Base-by-base conservation (phyloP, 2,113 vertebrate species). In the Dromas ardeola region DNA sequence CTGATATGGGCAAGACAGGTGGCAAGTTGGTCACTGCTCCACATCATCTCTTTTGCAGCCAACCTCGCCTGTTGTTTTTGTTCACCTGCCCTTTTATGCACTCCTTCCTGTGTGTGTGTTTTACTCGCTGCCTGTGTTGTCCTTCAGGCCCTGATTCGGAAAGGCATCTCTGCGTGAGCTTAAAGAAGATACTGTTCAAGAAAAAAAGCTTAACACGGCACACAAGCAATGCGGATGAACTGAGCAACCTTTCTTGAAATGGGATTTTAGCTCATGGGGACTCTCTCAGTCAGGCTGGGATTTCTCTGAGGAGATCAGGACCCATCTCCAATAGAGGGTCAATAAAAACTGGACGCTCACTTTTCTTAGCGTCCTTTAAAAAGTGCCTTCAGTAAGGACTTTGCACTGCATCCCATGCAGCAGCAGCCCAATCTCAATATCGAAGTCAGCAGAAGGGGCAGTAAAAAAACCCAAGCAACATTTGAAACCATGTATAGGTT, bases 281-380 rank as follows among this genome's bases (percentile, higher is more conserved):
- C 26, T 58, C 12, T 47, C 3, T 49, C 43, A 45, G 21, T 50
- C 22, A 80, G 56, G 13, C 50, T 83, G 34, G 18, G 29, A 66
- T 76, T 80, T 83, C 43, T 80, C 67, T 62, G 19, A 34, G 30
- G 29, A 36, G 20, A 73, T 59, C 22, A 63, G 25, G 34, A 86
- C 10, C 6, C 0, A 0, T 27, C 20, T 71, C 29, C 36, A 55
- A 16, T 6, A 49, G 27, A 69, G 29, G 6, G 2, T 59, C 3
- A 1, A 9, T 70, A 45, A 90, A 74, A 92, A 59, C 10, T n/a
- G 9, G 22, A 27, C 38, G 15, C 14, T 58, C 16, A 5, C 1
- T 34, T 32, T 58, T 55, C 40, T 56, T 22, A 15, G 9, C 6
- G 3, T 61, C 27, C 21, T 88, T 70, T 43, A 55, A 66, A 61